Evolutionary conservation across 2,113 vertebrate species (phyloP), one percentile per base, ranked within the genome.

Genomic region (Gopherus flavomarginatus): DNA sequence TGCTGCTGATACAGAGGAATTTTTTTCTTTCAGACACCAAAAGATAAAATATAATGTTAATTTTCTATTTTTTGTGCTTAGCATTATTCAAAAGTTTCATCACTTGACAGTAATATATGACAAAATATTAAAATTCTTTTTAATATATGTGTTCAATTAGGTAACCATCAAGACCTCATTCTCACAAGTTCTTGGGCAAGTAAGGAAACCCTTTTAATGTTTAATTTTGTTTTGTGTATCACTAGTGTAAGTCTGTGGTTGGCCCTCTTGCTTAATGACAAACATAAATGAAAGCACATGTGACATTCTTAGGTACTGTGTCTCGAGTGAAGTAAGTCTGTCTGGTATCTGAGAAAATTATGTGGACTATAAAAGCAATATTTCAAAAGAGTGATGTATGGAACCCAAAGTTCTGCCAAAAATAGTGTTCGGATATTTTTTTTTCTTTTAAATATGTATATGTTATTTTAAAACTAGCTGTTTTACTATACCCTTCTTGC

Each of bases 101-200:
- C 72, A 44, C 22, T 44, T 42, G 44, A 77, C 38, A 85, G 65
- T 69, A n/a, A n/a, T 16, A n/a, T 26, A 57, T 27, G 59, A 26
- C 80, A 6, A 81, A 75, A 44, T 80, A 35, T 26, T 56, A 87
- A 78, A 78, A 0, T 42, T 75, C 4, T 27, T 91, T 91, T 78
- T 78, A 72, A 38, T 72, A 4, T 82, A 52, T 96, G 49, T 91
- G 97, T 86, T 86, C 29, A 79, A 89, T 38, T 96, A 99, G 99
- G 98, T 99, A 72, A 98, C 98, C 24, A 57, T 99, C 90, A 98
- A 98, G 98, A 99, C 99, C 0, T 99, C 99, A 7, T 98, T 99
- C 94, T 95, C 98, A 81, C 99, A 99, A 96, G 98, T 99, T 93
- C 98, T 99, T 87, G 99, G 99, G 78, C 99, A 99, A 98, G 99